Conservation (phyloP, 2,113 vertebrate species). For the Misgurnus mizolepis region DNA sequence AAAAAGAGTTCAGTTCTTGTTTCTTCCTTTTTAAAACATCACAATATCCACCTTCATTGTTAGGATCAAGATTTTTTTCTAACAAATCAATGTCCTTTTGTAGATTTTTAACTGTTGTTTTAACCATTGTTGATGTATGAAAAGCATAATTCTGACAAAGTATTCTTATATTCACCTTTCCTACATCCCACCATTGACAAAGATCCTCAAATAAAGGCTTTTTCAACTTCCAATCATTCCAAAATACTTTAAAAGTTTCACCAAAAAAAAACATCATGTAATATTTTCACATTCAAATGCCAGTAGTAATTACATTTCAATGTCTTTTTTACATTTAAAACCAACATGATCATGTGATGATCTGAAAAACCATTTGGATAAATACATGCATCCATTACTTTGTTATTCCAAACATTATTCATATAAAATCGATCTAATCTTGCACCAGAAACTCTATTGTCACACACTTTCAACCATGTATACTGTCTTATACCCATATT, state of each 20-base stretch:
- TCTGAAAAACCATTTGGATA: no score
- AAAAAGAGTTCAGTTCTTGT: background rate
- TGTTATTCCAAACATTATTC: no score
- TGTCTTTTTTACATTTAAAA: background rate
- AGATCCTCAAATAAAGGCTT: background rate
- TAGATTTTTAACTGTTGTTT: background rate
- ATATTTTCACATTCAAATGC: no score
- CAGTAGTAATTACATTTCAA: background rate
- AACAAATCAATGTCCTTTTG: background rate
- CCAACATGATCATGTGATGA: no score
- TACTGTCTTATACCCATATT: no score
- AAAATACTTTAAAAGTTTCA: background rate
- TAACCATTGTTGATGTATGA: no score
- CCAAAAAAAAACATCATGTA: background rate
- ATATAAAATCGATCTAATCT: no score
- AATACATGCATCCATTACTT: no score
- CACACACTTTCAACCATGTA: no score
- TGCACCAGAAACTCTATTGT: no score
- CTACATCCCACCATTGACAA: background rate
- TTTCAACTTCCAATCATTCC: background rate
- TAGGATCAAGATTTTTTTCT: background rate
- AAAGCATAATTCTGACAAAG: no score
- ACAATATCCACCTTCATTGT: background rate
- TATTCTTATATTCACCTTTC: background rate
- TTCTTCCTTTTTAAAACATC: background rate